These are phyloP conservation scores for Cyrtorhinus lividipennis DNA, from an alignment of 1,140 invertebrate species.

Conservation along the genomic window DNA sequence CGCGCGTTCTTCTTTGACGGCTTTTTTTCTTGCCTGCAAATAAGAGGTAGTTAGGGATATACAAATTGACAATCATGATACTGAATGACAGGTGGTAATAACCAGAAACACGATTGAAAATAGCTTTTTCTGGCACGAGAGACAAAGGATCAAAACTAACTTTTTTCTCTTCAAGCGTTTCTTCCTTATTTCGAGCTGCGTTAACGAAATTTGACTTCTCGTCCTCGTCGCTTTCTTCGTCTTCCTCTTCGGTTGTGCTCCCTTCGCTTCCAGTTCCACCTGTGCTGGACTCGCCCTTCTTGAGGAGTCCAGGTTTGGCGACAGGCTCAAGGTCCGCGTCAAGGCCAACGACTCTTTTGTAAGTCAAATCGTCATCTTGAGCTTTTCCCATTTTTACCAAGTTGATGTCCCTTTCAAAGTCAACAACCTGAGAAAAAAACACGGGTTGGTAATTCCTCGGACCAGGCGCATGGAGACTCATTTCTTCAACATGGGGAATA, in stretches of 20 bases:
- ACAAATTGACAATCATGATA: too few species aligned
- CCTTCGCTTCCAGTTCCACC: not conserved
- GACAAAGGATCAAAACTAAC: too few species aligned
- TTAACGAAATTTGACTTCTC: conserved; percentile 45
- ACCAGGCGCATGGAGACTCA: too few species aligned
- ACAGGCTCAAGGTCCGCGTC: conserved; percentile 61
- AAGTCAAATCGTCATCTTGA: conserved; percentile 51
- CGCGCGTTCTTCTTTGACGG: conserved; percentile 70
- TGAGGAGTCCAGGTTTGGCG: conserved; percentile 32
- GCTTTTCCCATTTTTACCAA: conserved; percentile 51
- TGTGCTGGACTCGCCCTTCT: conserved; percentile 24
- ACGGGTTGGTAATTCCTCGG: too few species aligned
- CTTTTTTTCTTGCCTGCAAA: conserved; percentile 58
- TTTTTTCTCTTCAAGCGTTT: conserved; percentile 75
- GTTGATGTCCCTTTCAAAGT: conserved; percentile 78
- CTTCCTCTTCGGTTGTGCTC: conserved; percentile 21
- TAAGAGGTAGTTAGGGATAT: too few species aligned
- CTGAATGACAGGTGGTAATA: too few species aligned
- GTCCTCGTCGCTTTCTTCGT: conserved; percentile 31
- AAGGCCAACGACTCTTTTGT: conserved; percentile 71
- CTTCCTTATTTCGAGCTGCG: conserved; percentile 61
- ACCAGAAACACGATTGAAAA: too few species aligned
- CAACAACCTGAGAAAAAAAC: conserved; percentile 45
- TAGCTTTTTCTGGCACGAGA: too few species aligned
- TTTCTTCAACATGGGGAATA: too few species aligned